Conservation (phyloP, 2,797 vertebrate species). For the Fratercula arctica region DNA sequence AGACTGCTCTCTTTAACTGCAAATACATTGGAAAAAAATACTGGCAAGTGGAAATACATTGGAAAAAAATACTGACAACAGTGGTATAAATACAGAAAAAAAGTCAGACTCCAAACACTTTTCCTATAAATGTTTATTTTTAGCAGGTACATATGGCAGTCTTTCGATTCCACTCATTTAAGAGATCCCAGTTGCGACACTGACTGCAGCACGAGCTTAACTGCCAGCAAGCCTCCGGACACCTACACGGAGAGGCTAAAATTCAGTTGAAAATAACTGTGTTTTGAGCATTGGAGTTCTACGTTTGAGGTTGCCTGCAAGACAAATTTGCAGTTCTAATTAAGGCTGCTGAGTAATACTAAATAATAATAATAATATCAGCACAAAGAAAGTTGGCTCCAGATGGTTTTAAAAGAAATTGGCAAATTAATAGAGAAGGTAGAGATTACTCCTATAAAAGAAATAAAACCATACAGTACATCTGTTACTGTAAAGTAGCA, state of each 20-base stretch:
- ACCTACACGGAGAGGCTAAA: background rate
- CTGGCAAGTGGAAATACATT: background rate
- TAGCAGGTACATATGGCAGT: background rate
- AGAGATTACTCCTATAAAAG: background rate
- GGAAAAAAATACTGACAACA: background rate
- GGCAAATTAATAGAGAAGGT: background rate
- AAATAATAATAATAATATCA: background rate
- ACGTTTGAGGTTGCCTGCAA: background rate
- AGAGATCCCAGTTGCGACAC: background rate
- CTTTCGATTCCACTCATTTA: background rate
- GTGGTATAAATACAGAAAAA: background rate
- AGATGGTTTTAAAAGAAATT: background rate
- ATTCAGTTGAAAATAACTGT: background rate
- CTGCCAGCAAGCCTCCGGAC: background rate
- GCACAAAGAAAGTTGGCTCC: background rate
- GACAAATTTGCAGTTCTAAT: slow-evolving; percentile 2
- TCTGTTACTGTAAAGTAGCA: background rate
- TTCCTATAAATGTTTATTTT: background rate
- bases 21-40: background rate
- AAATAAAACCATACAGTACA: background rate
- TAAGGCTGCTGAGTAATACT: background rate
- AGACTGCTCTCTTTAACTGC: background rate
- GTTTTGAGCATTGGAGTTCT: background rate
- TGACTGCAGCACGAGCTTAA: background rate
- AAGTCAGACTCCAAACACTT: background rate